Base-by-base conservation (phyloP, 2,797 vertebrate species). In the Pitangus sulphuratus region DNA sequence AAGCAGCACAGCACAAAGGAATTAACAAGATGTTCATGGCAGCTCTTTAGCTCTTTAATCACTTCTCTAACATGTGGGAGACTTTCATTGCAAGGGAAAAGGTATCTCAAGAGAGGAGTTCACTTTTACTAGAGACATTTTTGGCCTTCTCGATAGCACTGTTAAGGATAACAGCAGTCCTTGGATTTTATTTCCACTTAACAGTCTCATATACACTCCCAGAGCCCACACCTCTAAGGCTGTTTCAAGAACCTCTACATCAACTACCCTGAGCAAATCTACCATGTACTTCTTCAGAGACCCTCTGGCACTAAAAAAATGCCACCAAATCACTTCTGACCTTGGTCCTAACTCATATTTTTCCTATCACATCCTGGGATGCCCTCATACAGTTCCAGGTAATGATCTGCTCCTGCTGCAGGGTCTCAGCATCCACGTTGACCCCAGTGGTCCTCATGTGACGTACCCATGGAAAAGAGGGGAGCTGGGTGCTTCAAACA, bases 1-100 rank as follows among this genome's bases (percentile, higher is more conserved):
- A 96, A 93, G 95, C 96, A 96, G 94, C 88, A 92, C 45, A 90
- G 78, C 81, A 97, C 89, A 97, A 91, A 94, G 87, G 90, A 96
- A 94, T 96, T 97, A 96, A 93, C 87, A 96, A 93, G 88, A 88
- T 48, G 70, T 79, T 96, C 61, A 69, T 25, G 39, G 88, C 85
- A 96, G 87, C 47, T 87, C 53, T 96, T 85, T 48, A 93, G 90
- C 62, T 89, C 69, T 93, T 93, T 93, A 87, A 93, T 80, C 62
- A 87, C 65, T 86, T 76, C 58, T 89, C 35, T 58, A 90, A 75
- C 39, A 78, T 53, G 68, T 61, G n/a, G 39, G 74, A 82, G 80
- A 85, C 18, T 87, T 94, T 35, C n/a, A 78, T 22, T 65, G 40
- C 42, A 91, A 90, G 22, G 13, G 33, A 87, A 93, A 91, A 94